phyloP scores from a whole-genome alignment of 2,888 invertebrate species.

The Acanthosepion lycidas region DNA sequence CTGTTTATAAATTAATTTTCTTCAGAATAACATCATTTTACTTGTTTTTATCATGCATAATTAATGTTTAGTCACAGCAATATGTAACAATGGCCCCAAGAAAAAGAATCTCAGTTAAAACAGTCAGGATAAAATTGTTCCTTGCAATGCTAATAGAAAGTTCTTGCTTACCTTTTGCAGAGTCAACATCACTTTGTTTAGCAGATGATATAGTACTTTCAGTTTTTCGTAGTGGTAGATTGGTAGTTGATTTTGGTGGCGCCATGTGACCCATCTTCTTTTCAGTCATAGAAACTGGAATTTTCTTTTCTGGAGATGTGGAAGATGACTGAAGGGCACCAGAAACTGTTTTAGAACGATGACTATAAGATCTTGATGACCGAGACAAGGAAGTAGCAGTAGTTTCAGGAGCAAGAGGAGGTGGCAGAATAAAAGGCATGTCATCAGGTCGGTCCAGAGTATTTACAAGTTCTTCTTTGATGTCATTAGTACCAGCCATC shows the following conservation, averaged over 20 bases:
- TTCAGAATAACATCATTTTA: too few species aligned
- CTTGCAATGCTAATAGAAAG: too few species aligned
- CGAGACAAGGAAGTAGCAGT: background rate
- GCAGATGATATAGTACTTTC: background rate
- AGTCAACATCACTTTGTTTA: background rate
- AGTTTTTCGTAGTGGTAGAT: background rate
- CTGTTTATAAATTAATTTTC: too few species aligned
- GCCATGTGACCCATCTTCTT: background rate
- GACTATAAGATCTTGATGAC: background rate
- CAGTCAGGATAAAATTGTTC: too few species aligned
- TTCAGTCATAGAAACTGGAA: background rate
- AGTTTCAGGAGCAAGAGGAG: background rate
- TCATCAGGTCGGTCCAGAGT: slow-evolving; percentile 49
- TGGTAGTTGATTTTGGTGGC: background rate
- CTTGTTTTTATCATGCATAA: too few species aligned
- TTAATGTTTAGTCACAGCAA: too few species aligned
- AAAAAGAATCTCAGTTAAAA: too few species aligned
- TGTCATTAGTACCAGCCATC: slow-evolving; percentile 66
- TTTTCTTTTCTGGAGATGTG: background rate
- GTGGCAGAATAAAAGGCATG: background rate
- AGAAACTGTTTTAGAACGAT: background rate
- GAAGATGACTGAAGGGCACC: background rate
- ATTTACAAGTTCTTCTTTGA: slow-evolving; percentile 49
- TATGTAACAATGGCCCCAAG: too few species aligned
- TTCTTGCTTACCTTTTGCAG: too few species aligned